Evolutionary conservation across 2,888 invertebrate species (phyloP).

Genomic region (Gymnosoma rotundatum): DNA sequence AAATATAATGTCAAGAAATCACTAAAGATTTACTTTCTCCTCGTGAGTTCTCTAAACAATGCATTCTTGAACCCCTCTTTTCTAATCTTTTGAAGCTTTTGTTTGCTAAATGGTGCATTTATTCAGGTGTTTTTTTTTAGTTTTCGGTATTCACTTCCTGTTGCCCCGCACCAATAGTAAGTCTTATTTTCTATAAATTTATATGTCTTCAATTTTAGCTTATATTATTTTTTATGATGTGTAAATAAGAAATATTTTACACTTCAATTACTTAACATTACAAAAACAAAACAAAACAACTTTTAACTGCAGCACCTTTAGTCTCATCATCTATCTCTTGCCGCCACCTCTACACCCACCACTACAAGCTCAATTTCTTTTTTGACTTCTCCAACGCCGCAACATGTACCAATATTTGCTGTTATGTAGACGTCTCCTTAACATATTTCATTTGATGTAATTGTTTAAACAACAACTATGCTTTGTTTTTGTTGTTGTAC

Average conservation of each 20-base stretch:
- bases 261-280: slow-evolving; percentile 17
- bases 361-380: background rate
- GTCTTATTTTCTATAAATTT: background rate
- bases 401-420: background rate
- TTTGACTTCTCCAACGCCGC: background rate
- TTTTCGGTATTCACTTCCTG: background rate
- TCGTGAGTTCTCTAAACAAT: too few relatives aligned
- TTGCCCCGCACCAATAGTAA: slow-evolving; percentile 2
- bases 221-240: slow-evolving; percentile 51
- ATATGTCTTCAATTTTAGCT: slow-evolving; percentile 20
- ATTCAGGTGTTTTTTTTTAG: too few relatives aligned
- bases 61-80: too few relatives aligned
- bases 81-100: too few relatives aligned
- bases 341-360: background rate
- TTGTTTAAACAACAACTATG: slow-evolving; percentile 26
- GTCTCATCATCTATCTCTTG: too few relatives aligned
- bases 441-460: background rate
- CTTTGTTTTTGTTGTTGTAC: slow-evolving; percentile 16
- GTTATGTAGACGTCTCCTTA: background rate
- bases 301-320: slow-evolving; percentile 32
- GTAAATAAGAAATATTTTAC: slow-evolving; percentile 52
- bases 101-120: too few relatives aligned
- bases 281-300: background rate
- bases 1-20: too few relatives aligned
- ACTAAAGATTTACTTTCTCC: too few relatives aligned